Evolutionary conservation across 53 echinoderm and acorn worm genomes (phyloP).

Genomic region (Henricia sp.): DNA sequence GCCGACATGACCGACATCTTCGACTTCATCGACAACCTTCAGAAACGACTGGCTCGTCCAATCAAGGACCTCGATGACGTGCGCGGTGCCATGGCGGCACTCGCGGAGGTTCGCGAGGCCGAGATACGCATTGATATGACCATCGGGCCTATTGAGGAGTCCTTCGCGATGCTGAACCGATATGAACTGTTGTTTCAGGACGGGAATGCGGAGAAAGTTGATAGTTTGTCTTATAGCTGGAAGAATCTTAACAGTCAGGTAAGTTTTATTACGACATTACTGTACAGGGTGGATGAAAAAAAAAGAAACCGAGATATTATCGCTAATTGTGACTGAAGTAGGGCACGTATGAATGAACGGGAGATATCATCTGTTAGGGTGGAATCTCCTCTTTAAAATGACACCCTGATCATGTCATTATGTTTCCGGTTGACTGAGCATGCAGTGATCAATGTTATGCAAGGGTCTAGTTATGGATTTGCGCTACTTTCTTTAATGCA

Average conservation of each 20-base stretch:
- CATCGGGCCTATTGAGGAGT: conserved; percentile 95
- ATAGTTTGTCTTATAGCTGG: conserved; percentile 95
- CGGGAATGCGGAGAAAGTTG: conserved; percentile 98
- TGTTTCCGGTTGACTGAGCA: too few relatives aligned
- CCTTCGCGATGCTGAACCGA: conserved; percentile 88
- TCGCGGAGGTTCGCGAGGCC: conserved; percentile 82
- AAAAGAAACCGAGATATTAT: too few relatives aligned
- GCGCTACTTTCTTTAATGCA: too few relatives aligned
- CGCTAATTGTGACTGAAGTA: too few relatives aligned
- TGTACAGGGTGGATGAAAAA: too few relatives aligned
- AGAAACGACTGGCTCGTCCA: conserved; percentile 89
- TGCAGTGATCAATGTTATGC: too few relatives aligned
- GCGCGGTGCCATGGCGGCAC: conserved; percentile 86
- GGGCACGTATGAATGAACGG: too few relatives aligned
- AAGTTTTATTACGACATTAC: too few relatives aligned
- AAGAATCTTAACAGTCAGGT: conserved; percentile 93
- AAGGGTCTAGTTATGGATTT: too few relatives aligned
- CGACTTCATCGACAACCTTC: conserved; percentile 92
- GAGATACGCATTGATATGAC: conserved; percentile 99
- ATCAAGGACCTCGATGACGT: conserved; percentile 98
- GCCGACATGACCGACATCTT: conserved; percentile 96
- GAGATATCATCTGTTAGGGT: too few relatives aligned
- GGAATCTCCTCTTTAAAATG: too few relatives aligned
- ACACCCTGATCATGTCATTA: too few relatives aligned
- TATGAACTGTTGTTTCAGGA: conserved; percentile 91